Evolutionary conservation across 2,888 invertebrate species (phyloP), one percentile per base, ranked within the genome.

Genomic region (Chrysina gloriosa): DNA sequence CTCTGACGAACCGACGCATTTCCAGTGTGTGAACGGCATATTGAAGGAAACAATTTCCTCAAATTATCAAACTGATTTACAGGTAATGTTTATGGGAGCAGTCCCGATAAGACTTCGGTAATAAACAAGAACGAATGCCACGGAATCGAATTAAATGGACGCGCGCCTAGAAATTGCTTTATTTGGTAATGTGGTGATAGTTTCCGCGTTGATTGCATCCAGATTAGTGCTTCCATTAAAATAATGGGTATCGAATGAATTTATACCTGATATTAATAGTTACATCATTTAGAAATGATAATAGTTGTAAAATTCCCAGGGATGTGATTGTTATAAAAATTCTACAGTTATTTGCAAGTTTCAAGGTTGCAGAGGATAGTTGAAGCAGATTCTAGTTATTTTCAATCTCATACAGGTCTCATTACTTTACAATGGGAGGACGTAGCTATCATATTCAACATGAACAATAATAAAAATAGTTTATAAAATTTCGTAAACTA

Each of bases 31-130:
- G 56, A 36, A 21, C 36, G 39, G 56, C 23, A 14, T 21, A 58
- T 25, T 58, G 39, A 39, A 58, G 58, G 58, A 58, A 58, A 58
- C 25, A 58, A 58, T 39, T 58, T 58, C 39, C 42, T 39, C 58
- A 58, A 58, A 58, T 58, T 58, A 58, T 58, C 58, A 58, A 36
- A 25, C 39, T 58, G 58, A 58, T 58, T 58, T 58, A 58, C 42
- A 39, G 27, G 39, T 39, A 58, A 58, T 58, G 39, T 39, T 58
- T 58, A 58, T 58, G 58, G 25, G 29, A 58, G 23, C 39, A 23
- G 39, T 31, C 6, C 11, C 25, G 39, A 58, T 58, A 58, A 58
- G 42, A 36, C 58, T 39, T 5, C 25, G 21, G 23, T 7, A 58
- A 39, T 58, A 58, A 58, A 39, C 36, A 25, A 39, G 39, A 56